phyloP scores from a whole-genome alignment of 2,113 vertebrate genomes.

The Eptesicus fuscus region DNA sequence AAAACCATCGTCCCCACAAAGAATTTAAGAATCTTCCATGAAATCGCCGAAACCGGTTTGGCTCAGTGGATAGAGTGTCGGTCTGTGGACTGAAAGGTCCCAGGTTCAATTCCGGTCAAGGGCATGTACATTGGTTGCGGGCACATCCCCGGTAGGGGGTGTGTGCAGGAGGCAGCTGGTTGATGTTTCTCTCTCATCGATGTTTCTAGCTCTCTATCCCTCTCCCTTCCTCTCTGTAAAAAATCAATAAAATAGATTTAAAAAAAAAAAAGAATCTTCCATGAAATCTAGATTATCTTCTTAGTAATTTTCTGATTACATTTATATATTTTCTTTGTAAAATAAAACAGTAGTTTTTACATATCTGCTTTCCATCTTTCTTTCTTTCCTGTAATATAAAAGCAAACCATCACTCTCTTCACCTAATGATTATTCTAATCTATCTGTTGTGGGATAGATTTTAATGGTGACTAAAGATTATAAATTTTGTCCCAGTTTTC shows the following conservation, averaged over 20 bases:
- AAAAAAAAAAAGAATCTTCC: conserved; percentile 58
- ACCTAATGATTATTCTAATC: conserved; percentile 25
- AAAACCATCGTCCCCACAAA: conserved; percentile 46
- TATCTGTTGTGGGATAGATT: conserved; percentile 22
- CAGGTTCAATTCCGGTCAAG: too few relatives aligned
- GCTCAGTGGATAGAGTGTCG: too few relatives aligned
- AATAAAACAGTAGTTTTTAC: not conserved
- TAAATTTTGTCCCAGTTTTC: not conserved
- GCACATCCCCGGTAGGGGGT: too few relatives aligned
- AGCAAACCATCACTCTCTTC: not conserved
- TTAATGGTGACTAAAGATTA: conserved; percentile 38
- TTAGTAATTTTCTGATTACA: not conserved
- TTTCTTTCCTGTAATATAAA: not conserved
- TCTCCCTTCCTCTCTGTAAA: too few relatives aligned
- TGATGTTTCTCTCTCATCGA: too few relatives aligned
- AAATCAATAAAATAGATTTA: too few relatives aligned
- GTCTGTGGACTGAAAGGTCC: too few relatives aligned
- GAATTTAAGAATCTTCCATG: conserved; percentile 58
- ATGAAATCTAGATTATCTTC: conserved; percentile 54
- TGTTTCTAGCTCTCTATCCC: too few relatives aligned
- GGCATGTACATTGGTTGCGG: too few relatives aligned
- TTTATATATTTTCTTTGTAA: conserved; percentile 46
- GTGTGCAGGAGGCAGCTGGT: too few relatives aligned
- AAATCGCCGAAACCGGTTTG: too few relatives aligned
- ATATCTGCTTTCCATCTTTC: not conserved